A percentile compares a stretch with the other conserved stretches of the same genome.
Evolutionary conservation across 2,113 vertebrate genomes (phyloP).

Genomic region (Daphoenositta chrysoptera): DNA sequence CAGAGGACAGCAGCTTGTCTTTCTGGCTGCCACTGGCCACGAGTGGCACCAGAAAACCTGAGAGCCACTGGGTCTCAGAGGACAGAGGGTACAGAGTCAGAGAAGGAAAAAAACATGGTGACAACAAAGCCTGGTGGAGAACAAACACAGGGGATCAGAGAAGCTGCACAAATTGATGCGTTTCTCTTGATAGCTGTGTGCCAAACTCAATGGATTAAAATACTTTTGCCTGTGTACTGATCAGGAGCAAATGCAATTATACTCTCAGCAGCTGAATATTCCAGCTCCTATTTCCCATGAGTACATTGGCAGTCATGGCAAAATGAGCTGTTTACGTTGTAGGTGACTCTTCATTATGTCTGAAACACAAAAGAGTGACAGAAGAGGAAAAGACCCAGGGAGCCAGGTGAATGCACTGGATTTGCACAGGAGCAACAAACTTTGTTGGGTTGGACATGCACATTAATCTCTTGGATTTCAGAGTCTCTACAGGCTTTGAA

Average conservation of each 20-base stretch:
- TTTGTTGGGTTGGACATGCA: neutral
- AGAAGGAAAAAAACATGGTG: neutral
- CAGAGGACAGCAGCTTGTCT: neutral
- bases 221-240: neutral
- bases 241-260: neutral
- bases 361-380: neutral
- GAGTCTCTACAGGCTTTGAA: constrained; percentile 1
- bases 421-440: neutral
- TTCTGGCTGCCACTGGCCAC: neutral
- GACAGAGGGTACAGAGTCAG: neutral
- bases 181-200: neutral
- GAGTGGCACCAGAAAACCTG: neutral
- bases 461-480: neutral
- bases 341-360: neutral
- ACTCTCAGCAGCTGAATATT: neutral
- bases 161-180: neutral
- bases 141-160: neutral
- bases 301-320: neutral
- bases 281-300: neutral
- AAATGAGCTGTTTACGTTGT: neutral
- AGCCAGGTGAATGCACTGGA: neutral
- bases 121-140: neutral
- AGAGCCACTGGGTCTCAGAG: accelerated
- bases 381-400: neutral
- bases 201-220: neutral